Evolutionary conservation across 2,888 invertebrate genomes (phyloP), one percentile per base, ranked within the genome.

Genomic region (Dugesia japonica): DNA sequence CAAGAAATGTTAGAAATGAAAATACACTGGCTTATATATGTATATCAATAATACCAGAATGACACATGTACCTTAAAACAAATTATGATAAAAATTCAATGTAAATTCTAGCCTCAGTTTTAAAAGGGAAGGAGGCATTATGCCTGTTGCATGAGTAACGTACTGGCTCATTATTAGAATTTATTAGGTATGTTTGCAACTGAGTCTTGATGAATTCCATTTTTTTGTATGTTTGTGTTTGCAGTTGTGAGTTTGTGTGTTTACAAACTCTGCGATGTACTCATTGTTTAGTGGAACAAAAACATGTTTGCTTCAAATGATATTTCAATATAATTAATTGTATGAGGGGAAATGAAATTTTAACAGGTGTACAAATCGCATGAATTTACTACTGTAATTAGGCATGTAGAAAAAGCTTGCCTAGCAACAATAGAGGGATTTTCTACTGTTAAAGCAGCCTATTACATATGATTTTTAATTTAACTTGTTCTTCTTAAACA

Each of bases 1-100:
- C 56, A 56, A 56, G 56, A 56, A 56, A 56, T 56, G 56, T n/a
- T 56, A 56, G 56, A 56, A 56, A 56, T 56, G 56, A 56, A 23
- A 56, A 56, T 56, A 56, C 56, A 56, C 56, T 56, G 56, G 56
- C 56, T 56, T 56, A 56, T 56, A 56, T 56, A 56, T 56, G 56
- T 56, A 56, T 56, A 56, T 56, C 56, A 56, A 56, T 56, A 56
- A 56, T 56, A 56, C 56, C 56, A 56, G 56, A 56, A 56, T 56
- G 56, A 56, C 56, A 56, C 56, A 56, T 56, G 56, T 56, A 56
- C 56, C n/a, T 56, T 56, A 13, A 56, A 56, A 56, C 56, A 56
- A 56, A 56, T 56, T 56, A 56, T n/a, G 56, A 13, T 56, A 56
- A n/a, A 56, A 56, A 56, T 56, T 56, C 56, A 56, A 56, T 56